Percentiles rank a stretch among this genome's conserved stretches.
These are phyloP conservation scores for Peromyscus eremicus DNA, from an alignment of 2,797 vertebrate species.

Conservation along the genomic window DNA sequence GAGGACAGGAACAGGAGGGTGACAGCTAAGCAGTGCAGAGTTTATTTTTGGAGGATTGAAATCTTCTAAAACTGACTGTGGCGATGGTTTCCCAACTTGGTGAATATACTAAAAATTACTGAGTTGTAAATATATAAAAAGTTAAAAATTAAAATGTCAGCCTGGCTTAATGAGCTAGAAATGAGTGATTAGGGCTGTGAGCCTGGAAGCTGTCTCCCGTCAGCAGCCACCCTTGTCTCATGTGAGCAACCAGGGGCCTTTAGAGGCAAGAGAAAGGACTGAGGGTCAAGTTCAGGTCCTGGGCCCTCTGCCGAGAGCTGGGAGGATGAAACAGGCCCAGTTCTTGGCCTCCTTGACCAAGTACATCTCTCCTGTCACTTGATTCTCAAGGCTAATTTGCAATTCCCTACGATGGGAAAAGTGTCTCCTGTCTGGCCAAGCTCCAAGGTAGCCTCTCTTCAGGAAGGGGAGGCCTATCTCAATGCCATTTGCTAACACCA, in stretches of 20 bases:
- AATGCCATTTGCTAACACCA: neutral
- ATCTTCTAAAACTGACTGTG: neutral
- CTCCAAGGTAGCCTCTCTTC: neutral
- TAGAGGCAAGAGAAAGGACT: neutral
- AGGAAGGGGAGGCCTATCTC: neutral
- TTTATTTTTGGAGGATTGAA: neutral
- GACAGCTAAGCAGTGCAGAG: neutral
- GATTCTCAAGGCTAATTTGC: neutral
- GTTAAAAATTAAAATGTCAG: neutral
- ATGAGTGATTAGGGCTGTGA: neutral
- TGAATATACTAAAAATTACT: neutral
- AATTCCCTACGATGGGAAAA: neutral
- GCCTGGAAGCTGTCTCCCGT: neutral
- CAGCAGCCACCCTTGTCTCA: neutral
- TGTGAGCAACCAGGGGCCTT: neutral
- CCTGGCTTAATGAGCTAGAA: conserved; percentile 14
- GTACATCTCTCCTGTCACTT: neutral
- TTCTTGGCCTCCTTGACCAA: neutral
- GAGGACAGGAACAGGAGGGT: neutral
- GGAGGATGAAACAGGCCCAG: no score
- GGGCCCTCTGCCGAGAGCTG: neutral
- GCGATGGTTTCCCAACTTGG: neutral
- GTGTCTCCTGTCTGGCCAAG: neutral
- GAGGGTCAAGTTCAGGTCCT: neutral
- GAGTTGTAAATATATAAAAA: neutral